Conservation (phyloP, 2,113 vertebrate genomes). For the Cheirogaleus medius region DNA sequence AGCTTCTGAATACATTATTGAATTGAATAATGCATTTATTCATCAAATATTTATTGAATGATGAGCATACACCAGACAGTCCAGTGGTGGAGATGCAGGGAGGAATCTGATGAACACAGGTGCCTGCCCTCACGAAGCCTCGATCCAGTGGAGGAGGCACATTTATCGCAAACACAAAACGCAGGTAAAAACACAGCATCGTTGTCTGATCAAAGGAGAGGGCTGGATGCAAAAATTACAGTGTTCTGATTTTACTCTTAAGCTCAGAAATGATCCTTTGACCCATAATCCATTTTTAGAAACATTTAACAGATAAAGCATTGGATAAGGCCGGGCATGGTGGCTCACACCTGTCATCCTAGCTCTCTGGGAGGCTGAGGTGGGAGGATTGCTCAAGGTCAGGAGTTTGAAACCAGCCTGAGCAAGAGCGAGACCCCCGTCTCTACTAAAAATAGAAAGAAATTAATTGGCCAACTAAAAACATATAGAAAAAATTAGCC, state of each 20-base stretch:
- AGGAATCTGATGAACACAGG: background rate
- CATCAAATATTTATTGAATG: background rate
- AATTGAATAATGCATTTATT: constrained; percentile 11
- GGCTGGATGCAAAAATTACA: background rate
- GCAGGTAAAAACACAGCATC: background rate
- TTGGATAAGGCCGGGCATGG: no score
- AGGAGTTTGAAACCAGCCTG: no score
- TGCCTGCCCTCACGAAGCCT: background rate
- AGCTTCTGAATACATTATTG: constrained; percentile 18
- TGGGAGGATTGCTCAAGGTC: no score
- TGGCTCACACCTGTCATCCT: no score
- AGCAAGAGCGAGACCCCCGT: no score
- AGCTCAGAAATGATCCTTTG: background rate
- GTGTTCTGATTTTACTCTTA: background rate
- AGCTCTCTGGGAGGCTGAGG: no score
- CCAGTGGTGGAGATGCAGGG: background rate
- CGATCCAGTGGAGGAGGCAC: background rate
- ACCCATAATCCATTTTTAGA: background rate
- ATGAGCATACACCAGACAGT: background rate
- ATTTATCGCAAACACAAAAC: background rate
- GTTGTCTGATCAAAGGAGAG: background rate
- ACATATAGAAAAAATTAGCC: no score
- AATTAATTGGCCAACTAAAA: no score
- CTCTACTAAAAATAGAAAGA: no score
- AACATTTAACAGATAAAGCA: background rate